Base-by-base conservation (phyloP, 2,113 vertebrate genomes). In the Rhinoptilus africanus region DNA sequence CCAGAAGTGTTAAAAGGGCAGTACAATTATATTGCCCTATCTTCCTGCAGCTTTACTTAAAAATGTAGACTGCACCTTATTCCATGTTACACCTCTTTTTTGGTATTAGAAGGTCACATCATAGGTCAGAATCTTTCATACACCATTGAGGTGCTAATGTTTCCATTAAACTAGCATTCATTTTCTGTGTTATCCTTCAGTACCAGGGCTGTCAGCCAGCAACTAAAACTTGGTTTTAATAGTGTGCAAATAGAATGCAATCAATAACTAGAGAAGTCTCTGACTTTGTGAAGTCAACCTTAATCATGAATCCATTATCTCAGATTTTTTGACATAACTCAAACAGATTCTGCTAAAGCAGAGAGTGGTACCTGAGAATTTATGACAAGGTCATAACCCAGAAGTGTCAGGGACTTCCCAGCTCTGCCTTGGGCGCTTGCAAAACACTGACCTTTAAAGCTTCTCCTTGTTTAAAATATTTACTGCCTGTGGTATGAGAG, bases 391-490 rank as follows among this genome's bases (percentile, higher is more conserved):
- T 96, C 93, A 93, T 81, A 75, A 88, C 91, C 67, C 35, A 56
- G 8, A 84, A 57, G 82, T n/a, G 72, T 91, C 73, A 93, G 48
- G 24, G 74, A 12, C 7, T 90, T 97, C 87, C 69, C 83, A 93
- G 51, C 16, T 41, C 28, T 91, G 77, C n/a, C 74, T 9, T 28
- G n/a, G 92, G 93, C 92, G 92, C 27, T 53, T 56, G 75, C 66
- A 96, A 78, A 97, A 87, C 75, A 77, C 30, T 5, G 67, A 96
- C 94, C 92, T 97, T 77, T 93, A 97, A 69, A 89, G 23, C 8
- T 80, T 93, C 89, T 97, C 84, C 74, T 37, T 92, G 64, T 94
- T 98, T 96, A 92, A 97, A 94, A 64, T 85, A 91, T 96, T 95
- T 95, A 85, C 56, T 95, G 95, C 96, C 94, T 75, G 43, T 45